Conservation (phyloP, 92 coral and sea anemone genomes). For the Epizoanthus scotinus region DNA sequence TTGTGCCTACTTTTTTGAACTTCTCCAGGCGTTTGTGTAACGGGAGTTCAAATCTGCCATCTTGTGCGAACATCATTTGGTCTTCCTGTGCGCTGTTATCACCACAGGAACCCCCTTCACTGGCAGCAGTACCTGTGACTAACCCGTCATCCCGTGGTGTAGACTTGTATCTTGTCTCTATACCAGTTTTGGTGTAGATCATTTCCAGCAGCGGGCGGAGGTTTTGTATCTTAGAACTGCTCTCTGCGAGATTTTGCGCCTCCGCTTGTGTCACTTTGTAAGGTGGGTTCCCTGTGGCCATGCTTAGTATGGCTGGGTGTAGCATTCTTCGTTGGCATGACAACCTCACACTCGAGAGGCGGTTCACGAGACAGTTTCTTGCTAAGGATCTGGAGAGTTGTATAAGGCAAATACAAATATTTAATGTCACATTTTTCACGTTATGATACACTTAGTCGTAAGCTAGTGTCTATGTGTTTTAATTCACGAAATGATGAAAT, state of each 20-base stretch:
- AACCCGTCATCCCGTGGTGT: conserved; percentile 20
- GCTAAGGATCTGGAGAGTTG: too few species aligned
- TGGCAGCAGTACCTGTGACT: too few species aligned
- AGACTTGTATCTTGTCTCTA: conserved; percentile 13
- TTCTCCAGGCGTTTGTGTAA: conserved; percentile 17
- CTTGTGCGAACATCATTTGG: conserved; percentile 2
- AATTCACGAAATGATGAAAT: too few species aligned
- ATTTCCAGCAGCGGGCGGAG: conserved; percentile 5
- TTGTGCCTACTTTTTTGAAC: conserved; percentile 9
- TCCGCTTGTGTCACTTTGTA: conserved; percentile 8
- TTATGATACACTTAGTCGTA: too few species aligned
- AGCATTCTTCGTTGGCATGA: not conserved
- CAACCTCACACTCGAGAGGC: not conserved
- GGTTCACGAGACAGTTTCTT: not conserved
- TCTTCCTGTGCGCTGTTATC: not conserved
- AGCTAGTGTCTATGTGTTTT: too few species aligned
- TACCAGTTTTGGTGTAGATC: conserved; percentile 21
- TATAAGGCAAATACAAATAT: too few species aligned
- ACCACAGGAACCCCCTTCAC: too few species aligned
- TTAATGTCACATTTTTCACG: too few species aligned
- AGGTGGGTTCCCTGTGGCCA: conserved; percentile 17
- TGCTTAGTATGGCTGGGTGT: not conserved
- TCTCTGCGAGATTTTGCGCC: conserved; percentile 4
- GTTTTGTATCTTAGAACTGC: conserved; percentile 14
- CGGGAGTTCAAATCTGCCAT: conserved; percentile 5